phyloP scores from a whole-genome alignment of 2,888 invertebrate genomes.

The Agonum fuliginosum region DNA sequence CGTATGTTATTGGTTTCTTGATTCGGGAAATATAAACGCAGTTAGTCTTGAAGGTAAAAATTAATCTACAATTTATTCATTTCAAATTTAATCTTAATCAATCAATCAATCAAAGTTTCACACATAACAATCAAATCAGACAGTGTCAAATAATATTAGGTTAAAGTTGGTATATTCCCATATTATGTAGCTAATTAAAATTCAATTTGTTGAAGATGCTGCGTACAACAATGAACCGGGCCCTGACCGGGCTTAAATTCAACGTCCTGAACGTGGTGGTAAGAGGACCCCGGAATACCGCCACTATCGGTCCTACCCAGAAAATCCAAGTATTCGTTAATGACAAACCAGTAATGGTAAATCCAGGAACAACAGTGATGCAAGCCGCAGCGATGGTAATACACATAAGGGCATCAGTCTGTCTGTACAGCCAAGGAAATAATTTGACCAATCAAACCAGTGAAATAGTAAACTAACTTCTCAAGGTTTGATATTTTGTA shows the following conservation, averaged over 20 bases:
- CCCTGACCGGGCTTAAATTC: constrained; percentile 73
- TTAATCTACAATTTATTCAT: neutral
- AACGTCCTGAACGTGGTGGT: constrained; percentile 63
- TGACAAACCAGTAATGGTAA: constrained; percentile 94
- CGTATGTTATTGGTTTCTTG: constrained; percentile 57
- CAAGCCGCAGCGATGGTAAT: constrained; percentile 95
- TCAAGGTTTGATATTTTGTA: no score
- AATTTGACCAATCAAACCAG: no score
- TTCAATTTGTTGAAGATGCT: constrained; percentile 77
- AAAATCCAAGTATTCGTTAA: constrained; percentile 97
- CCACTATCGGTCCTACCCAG: constrained; percentile 75
- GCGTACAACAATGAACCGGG: constrained; percentile 84
- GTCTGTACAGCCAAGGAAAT: no score
- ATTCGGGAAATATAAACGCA: constrained; percentile 51
- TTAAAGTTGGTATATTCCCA: constrained; percentile 25
- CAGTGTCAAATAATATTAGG: constrained; percentile 25
- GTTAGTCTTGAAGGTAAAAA: constrained; percentile 47
- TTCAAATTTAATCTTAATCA: neutral
- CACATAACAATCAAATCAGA: neutral
- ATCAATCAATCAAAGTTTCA: neutral
- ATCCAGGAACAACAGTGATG: constrained; percentile 97
- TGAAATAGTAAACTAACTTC: no score
- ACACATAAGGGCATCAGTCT: no score
- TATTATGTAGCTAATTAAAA: constrained; percentile 60
- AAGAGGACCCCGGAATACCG: constrained; percentile 51